phyloP scores from a whole-genome alignment of 2,888 invertebrate species.

The Eupithecia exiguata region DNA sequence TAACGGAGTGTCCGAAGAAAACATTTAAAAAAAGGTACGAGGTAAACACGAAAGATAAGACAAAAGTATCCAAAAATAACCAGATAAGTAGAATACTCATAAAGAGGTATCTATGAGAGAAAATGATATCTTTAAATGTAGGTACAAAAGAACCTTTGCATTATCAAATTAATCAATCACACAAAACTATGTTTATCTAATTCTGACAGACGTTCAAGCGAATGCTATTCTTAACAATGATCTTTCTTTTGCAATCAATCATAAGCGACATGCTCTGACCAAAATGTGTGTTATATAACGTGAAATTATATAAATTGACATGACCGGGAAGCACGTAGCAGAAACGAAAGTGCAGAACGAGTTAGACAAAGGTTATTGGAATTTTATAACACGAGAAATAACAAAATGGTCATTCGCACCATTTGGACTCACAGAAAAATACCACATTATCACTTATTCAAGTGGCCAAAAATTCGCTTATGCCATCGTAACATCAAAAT shows the following conservation, averaged over 20 bases:
- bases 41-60: neutral
- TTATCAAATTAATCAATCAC: constrained; percentile 29
- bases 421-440: too few species aligned
- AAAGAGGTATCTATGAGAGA: neutral
- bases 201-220: constrained; percentile 15
- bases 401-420: constrained; percentile 6
- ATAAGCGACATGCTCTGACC: constrained; percentile 17
- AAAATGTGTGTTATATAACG: constrained; percentile 29
- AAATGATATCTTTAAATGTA: neutral
- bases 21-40: neutral
- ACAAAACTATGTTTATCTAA: constrained; percentile 21
- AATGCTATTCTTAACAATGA: constrained; percentile 27
- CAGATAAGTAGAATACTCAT: neutral
- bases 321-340: constrained; percentile 15
- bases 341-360: constrained; percentile 18
- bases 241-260: constrained; percentile 33
- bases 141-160: neutral
- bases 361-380: constrained; percentile 14
- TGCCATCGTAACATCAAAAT: neutral
- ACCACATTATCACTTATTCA: too few species aligned
- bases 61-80: neutral
- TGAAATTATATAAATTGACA: constrained; percentile 22
- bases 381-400: constrained; percentile 3
- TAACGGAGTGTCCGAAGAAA: neutral
- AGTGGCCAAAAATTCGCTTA: neutral